Percentiles rank a stretch among this genome's conserved stretches.
Conservation (phyloP, 2,797 vertebrate species). For the Malurus splendens region DNA sequence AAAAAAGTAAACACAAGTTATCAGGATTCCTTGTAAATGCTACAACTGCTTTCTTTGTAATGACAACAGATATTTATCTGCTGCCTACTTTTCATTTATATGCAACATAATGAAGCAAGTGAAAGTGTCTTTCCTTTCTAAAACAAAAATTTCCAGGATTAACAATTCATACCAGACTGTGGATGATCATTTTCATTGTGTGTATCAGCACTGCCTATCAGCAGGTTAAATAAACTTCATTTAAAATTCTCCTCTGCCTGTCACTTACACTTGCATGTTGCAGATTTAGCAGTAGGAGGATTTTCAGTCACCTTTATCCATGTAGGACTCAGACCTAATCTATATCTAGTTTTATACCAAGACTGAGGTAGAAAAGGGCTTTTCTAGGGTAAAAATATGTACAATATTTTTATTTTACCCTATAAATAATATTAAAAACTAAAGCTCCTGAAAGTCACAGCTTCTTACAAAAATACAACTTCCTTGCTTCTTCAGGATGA, state of each 20-base stretch:
- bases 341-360: background rate
- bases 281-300: background rate
- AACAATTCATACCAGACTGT: background rate
- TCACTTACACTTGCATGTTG: background rate
- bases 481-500: background rate
- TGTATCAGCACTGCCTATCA: background rate
- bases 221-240: background rate
- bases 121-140: background rate
- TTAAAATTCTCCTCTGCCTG: background rate
- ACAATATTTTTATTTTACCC: background rate
- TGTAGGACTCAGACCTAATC: background rate
- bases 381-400: background rate
- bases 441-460: background rate
- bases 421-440: background rate
- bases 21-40: conserved; percentile 17
- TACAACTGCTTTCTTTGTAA: conserved; percentile 22
- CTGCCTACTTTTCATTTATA: conserved; percentile 27
- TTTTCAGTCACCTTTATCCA: background rate
- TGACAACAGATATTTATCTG: conserved; percentile 45
- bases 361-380: background rate
- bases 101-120: conserved; percentile 5
- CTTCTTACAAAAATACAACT: background rate
- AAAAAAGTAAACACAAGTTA: conserved; percentile 42
- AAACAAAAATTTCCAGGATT: background rate
- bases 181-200: background rate